These are phyloP conservation scores for Heteropelma amictum DNA, from an alignment of 2,888 invertebrate genomes.

Conservation along the genomic window DNA sequence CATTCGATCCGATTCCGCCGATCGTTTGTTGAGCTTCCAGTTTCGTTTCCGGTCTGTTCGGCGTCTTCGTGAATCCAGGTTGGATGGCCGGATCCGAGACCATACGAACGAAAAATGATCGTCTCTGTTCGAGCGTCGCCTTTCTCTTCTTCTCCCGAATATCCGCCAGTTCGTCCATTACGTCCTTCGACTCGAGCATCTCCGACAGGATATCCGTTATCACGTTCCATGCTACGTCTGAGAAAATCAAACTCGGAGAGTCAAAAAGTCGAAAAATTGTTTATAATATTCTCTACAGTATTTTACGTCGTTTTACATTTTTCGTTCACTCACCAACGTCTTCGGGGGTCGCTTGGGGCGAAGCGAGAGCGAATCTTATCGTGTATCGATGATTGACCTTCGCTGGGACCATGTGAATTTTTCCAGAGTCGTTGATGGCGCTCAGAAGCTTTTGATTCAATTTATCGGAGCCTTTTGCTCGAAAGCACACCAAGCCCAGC, in stretches of 20 bases:
- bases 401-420: constrained; percentile 98
- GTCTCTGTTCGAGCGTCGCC: constrained; percentile 91
- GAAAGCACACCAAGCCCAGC: constrained; percentile 95
- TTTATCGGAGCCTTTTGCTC: constrained; percentile 88
- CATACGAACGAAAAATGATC: constrained; percentile 98
- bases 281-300: background rate
- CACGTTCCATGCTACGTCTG: constrained; percentile 91
- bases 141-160: constrained; percentile 86
- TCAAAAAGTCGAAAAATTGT: background rate
- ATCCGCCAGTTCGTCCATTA: constrained; percentile 86
- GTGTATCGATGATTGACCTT: constrained; percentile 93
- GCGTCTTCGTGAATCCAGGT: constrained; percentile 76
- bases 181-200: constrained; percentile 85
- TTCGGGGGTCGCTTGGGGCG: constrained; percentile 91
- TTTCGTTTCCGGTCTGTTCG: constrained; percentile 72
- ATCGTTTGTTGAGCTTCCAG: constrained; percentile 73
- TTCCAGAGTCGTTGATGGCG: constrained; percentile 95
- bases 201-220: constrained; percentile 90
- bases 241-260: too few relatives aligned
- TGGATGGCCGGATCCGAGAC: constrained; percentile 96
- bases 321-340: constrained; percentile 83
- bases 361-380: constrained; percentile 95
- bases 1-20: constrained; percentile 71
- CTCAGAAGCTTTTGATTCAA: constrained; percentile 95
- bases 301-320: background rate